A percentile compares a stretch with the other conserved stretches of the same genome.
Evolutionary conservation across 2,113 vertebrate species (phyloP).

Genomic region (Mastomys natalensis): DNA sequence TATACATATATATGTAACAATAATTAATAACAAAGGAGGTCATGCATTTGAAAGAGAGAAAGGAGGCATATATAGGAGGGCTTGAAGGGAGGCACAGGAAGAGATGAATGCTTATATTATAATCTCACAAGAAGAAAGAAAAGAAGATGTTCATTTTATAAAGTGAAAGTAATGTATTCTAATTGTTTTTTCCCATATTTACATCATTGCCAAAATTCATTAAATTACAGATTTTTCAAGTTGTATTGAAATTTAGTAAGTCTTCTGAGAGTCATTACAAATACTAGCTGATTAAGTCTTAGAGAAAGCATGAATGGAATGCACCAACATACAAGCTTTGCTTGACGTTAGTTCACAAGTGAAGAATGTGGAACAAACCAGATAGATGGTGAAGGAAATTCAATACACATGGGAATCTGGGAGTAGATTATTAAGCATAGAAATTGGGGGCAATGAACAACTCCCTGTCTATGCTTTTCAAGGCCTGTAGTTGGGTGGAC

Average conservation of each 20-base stretch:
- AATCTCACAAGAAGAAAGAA: background rate
- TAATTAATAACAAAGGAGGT: background rate
- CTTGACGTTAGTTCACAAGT: background rate
- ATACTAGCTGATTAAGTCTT: background rate
- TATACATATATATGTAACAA: background rate
- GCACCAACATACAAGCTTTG: background rate
- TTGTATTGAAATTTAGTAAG: slow-evolving; percentile 20
- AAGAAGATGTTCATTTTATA: background rate
- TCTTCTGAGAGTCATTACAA: slow-evolving; percentile 15
- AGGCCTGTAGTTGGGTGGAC: background rate
- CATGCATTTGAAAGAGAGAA: background rate
- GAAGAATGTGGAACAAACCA: background rate
- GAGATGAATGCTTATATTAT: background rate
- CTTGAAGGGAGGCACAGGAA: background rate
- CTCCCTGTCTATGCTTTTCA: background rate
- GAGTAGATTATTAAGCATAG: background rate
- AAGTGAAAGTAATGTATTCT: background rate
- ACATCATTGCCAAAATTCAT: background rate
- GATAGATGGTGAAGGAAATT: background rate
- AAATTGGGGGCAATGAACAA: background rate
- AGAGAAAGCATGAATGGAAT: background rate
- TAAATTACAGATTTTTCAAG: slow-evolving; percentile 6
- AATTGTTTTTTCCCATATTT: background rate
- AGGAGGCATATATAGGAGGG: background rate
- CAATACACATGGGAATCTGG: background rate